Conservation (phyloP, 2,797 vertebrate genomes). For the Rhynchotus rufescens region DNA sequence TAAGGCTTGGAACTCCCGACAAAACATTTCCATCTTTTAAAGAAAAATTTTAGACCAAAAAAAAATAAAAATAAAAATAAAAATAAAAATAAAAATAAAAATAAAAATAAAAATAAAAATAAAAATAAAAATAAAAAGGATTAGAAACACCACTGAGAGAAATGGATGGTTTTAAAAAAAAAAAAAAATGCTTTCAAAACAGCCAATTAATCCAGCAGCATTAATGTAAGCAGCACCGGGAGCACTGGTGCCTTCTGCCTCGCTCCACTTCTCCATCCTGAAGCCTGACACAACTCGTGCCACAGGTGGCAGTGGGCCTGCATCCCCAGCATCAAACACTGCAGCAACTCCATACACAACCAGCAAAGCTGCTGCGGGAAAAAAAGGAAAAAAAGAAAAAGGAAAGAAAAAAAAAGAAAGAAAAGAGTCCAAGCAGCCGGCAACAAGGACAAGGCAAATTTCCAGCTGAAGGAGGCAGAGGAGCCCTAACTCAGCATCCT, state of each 20-base stretch:
- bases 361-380: neutral
- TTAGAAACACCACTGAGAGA: neutral
- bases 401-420: neutral
- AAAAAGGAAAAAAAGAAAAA: neutral
- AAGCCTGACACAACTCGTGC: neutral
- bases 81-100: too few species aligned
- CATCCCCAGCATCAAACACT: conserved; percentile 25
- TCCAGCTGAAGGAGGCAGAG: conserved; percentile 31
- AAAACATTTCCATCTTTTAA: neutral
- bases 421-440: neutral
- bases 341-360: conserved; percentile 33
- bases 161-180: neutral
- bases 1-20: neutral
- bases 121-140: too few species aligned
- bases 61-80: too few species aligned
- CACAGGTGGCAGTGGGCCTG: neutral
- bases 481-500: conserved; percentile 26
- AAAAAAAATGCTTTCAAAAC: neutral
- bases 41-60: neutral
- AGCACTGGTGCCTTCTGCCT: neutral
- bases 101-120: too few species aligned
- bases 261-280: neutral
- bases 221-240: neutral
- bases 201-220: neutral
- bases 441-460: neutral